phyloP scores from a whole-genome alignment of 2,797 vertebrate genomes.

The Saxicola maurus region DNA sequence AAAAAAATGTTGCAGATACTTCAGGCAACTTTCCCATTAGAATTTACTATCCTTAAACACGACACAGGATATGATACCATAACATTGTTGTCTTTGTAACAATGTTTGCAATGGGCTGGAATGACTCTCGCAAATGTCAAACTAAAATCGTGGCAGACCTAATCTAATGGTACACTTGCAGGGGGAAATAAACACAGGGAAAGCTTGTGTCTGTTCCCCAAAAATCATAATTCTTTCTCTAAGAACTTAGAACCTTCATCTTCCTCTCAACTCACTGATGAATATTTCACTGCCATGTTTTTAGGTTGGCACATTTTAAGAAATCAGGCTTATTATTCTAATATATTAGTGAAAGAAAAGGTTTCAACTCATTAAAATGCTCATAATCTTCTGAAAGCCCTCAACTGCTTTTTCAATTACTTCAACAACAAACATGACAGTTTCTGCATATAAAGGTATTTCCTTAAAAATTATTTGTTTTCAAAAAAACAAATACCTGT shows the following conservation, averaged over 20 bases:
- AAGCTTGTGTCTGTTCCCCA: neutral
- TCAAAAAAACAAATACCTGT: neutral
- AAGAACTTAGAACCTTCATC: neutral
- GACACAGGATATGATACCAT: neutral
- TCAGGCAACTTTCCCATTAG: neutral
- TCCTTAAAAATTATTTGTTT: neutral
- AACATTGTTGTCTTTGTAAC: neutral
- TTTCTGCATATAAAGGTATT: neutral
- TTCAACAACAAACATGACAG: neutral
- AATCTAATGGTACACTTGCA: neutral
- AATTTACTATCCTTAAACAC: neutral
- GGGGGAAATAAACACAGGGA: neutral
- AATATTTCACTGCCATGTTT: neutral
- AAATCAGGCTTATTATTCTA: neutral
- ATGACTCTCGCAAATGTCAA: neutral
- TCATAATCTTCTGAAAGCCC: neutral
- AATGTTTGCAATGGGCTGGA: neutral
- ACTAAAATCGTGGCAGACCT: fast-evolving
- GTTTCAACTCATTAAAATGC: neutral
- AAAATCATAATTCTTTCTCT: neutral
- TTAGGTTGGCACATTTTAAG: neutral
- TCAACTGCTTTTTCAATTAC: neutral
- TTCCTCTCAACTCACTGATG: neutral
- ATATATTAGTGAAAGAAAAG: neutral
- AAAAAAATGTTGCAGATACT: neutral